Percentiles rank a stretch among this genome's conserved stretches.
These are phyloP conservation scores for Leptothorax acervorum DNA, from an alignment of 2,888 invertebrate species.

Conservation along the genomic window DNA sequence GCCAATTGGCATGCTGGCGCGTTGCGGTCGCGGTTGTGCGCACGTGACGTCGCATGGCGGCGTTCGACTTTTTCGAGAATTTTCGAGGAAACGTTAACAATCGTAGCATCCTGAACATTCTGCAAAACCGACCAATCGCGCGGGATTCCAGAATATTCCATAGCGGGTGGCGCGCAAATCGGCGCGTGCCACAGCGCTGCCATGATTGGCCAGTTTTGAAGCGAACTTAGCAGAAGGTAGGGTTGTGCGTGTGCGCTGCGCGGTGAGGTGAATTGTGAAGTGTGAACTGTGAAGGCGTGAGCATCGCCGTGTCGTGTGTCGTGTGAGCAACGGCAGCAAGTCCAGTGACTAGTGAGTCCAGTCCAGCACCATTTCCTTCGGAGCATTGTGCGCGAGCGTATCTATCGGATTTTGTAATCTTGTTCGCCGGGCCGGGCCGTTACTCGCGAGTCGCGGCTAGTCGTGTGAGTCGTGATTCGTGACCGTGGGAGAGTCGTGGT, in stretches of 20 bases:
- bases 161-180: conserved; percentile 69
- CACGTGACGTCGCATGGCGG: too few species aligned
- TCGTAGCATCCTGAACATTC: background rate
- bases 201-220: conserved; percentile 79
- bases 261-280: conserved; percentile 60
- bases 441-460: background rate
- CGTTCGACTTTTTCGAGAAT: conserved; percentile 36
- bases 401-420: background rate
- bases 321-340: too few species aligned
- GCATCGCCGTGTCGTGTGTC: too few species aligned
- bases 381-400: conserved; percentile 58
- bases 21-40: too few species aligned
- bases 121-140: conserved; percentile 52
- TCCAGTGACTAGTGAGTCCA: too few species aligned
- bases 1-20: too few species aligned
- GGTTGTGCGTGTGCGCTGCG: conserved; percentile 51
- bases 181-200: conserved; percentile 53
- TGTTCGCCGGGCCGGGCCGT: background rate
- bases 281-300: too few species aligned
- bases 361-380: conserved; percentile 48
- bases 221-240: conserved; percentile 77
- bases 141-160: conserved; percentile 80
- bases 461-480: background rate
- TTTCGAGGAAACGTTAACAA: conserved; percentile 53
- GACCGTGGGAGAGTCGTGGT: too few species aligned